A percentile compares a stretch with the other conserved stretches of the same genome.
phyloP scores from a whole-genome alignment of 23 tunicate species.

The Phallusia fumigata region DNA sequence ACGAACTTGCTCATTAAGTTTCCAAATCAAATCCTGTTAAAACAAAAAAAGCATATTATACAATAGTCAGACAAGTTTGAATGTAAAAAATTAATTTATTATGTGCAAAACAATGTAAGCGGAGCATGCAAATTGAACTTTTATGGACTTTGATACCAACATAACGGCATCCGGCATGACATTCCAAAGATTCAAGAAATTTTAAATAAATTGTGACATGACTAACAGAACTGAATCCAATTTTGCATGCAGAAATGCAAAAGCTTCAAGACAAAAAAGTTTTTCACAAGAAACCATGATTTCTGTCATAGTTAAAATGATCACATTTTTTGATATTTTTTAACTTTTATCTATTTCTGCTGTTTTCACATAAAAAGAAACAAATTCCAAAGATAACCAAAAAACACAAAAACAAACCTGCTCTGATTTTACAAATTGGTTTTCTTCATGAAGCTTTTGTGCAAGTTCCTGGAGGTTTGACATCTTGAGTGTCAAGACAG shows the following conservation, averaged over 20 bases:
- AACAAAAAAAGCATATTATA: neutral
- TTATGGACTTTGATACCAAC: neutral
- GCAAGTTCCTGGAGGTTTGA: constrained; percentile 60
- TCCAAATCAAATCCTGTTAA: constrained; percentile 67
- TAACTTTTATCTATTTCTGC: too few relatives aligned
- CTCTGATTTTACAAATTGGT: constrained; percentile 72
- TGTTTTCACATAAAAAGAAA: too few relatives aligned
- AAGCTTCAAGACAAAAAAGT: neutral
- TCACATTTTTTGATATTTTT: too few relatives aligned
- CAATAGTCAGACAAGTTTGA: neutral
- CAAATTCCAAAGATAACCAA: too few relatives aligned
- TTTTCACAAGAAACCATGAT: too few relatives aligned
- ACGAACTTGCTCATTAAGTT: constrained; percentile 70
- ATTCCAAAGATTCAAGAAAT: neutral
- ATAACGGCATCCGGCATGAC: neutral
- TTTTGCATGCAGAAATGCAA: neutral
- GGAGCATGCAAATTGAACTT: too few relatives aligned
- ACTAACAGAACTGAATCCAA: neutral
- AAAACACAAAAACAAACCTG: constrained; percentile 46
- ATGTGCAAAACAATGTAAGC: too few relatives aligned
- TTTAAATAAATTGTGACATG: neutral
- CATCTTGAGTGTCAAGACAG: constrained; percentile 30
- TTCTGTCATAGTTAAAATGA: too few relatives aligned
- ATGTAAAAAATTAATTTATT: neutral
- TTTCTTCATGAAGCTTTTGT: constrained; percentile 71